Percentiles rank a stretch among this genome's conserved stretches.
Conservation (phyloP, 2,113 vertebrate species). For the Pseudopodoces humilis region DNA sequence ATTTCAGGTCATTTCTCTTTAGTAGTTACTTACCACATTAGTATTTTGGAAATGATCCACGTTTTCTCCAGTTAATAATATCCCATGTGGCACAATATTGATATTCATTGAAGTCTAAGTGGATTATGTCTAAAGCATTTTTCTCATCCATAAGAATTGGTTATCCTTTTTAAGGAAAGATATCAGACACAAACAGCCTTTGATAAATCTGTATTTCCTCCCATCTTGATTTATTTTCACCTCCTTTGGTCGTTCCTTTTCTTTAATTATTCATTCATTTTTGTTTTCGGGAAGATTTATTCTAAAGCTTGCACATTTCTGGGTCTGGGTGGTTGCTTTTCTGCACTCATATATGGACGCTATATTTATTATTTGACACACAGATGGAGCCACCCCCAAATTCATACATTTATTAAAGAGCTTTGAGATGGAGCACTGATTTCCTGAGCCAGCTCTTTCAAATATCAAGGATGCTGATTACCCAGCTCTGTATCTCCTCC, state of each 20-base stretch:
- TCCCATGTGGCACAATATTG: conserved; percentile 40
- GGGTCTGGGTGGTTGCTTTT: conserved; percentile 3
- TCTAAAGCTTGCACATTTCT: background rate
- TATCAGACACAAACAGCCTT: conserved; percentile 37
- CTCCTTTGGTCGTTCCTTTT: background rate
- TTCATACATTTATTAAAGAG: conserved; percentile 58
- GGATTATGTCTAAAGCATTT: conserved; percentile 49
- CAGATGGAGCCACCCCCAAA: conserved; percentile 43
- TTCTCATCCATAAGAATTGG: conserved; percentile 4
- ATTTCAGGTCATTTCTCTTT: conserved; percentile 25
- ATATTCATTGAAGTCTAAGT: conserved; percentile 61
- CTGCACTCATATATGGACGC: background rate
- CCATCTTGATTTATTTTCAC: conserved; percentile 56
- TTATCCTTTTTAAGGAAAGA: conserved; percentile 39
- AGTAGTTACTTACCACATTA: conserved; percentile 23
- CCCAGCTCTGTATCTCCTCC: background rate
- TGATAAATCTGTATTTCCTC: conserved; percentile 40
- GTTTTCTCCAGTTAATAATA: conserved; percentile 48
- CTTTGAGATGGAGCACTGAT: conserved; percentile 25
- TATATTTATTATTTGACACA: conserved; percentile 43
- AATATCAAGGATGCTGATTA: conserved; percentile 46
- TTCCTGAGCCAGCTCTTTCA: conserved; percentile 52
- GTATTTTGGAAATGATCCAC: conserved; percentile 47
- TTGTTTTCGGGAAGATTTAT: conserved; percentile 26
- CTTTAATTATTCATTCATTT: conserved; percentile 52